phyloP scores from a whole-genome alignment of 2,113 vertebrate genomes.

The Stigmatopora argus region DNA sequence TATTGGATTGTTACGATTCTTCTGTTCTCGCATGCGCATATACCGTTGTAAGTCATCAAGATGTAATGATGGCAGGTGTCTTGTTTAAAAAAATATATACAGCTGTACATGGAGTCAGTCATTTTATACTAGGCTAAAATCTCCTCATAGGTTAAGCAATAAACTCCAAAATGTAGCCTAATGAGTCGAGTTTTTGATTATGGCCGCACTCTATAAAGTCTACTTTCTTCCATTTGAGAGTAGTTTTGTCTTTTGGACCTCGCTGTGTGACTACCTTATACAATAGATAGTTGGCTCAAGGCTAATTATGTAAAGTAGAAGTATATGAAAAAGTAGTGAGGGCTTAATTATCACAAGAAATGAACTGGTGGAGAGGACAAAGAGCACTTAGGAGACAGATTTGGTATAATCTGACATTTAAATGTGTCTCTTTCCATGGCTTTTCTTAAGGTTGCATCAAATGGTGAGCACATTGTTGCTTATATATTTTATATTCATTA shows the following conservation, averaged over 20 bases:
- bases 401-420: constrained; percentile 44
- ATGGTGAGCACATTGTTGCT: constrained; percentile 7
- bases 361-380: constrained; percentile 31
- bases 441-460: constrained; percentile 19
- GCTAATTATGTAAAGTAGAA: constrained; percentile 54
- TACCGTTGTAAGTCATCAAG: constrained; percentile 1
- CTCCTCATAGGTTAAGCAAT: neutral
- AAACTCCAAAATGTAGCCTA: constrained; percentile 5
- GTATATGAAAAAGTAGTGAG: constrained; percentile 42
- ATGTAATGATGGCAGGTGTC: constrained; percentile 5
- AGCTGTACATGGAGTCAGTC: neutral
- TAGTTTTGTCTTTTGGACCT: constrained; percentile 26
- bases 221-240: constrained; percentile 25
- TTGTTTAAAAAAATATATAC: neutral
- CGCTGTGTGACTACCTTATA: constrained; percentile 30
- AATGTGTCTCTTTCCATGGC: constrained; percentile 21
- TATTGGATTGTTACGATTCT: neutral
- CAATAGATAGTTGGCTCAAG: constrained; percentile 23
- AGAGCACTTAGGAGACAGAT: constrained; percentile 28
- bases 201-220: constrained; percentile 1
- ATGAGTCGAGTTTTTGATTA: neutral
- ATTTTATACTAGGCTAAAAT: neutral
- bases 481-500: constrained; percentile 30
- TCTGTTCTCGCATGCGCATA: neutral
- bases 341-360: constrained; percentile 54